These are phyloP conservation scores for Lucifuga dentata DNA, from an alignment of 2,113 vertebrate genomes.

Conservation along the genomic window DNA sequence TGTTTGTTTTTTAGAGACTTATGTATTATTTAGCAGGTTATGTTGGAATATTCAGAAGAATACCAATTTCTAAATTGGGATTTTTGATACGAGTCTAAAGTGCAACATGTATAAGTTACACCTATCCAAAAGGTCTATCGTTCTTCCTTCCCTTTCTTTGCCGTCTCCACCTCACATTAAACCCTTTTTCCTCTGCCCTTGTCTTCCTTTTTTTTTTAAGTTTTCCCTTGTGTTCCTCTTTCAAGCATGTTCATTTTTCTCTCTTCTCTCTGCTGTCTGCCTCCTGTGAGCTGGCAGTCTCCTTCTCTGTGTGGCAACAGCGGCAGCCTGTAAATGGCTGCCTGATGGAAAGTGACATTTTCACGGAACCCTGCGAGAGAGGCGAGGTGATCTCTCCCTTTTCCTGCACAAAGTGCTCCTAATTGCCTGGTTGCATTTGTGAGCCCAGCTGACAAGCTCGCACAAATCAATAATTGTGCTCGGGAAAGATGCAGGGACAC, in stretches of 20 bases:
- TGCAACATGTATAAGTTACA: too few relatives aligned
- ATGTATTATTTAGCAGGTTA: too few relatives aligned
- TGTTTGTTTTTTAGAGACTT: too few relatives aligned
- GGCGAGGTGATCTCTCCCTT: conserved; percentile 75
- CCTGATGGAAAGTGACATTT: conserved; percentile 85
- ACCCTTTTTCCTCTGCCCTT: too few relatives aligned
- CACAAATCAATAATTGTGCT: conserved; percentile 81
- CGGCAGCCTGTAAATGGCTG: conserved; percentile 73
- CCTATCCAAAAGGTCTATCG: too few relatives aligned
- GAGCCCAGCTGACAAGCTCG: conserved; percentile 78
- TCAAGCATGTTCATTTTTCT: conserved; percentile 35
- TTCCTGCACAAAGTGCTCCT: conserved; percentile 76
- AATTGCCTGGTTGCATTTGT: conserved; percentile 81
- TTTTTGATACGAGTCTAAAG: too few relatives aligned
- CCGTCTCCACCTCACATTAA: too few relatives aligned
- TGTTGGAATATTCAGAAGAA: too few relatives aligned
- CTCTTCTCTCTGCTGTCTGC: conserved; percentile 25
- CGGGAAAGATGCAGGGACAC: conserved; percentile 60
- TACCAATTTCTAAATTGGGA: too few relatives aligned
- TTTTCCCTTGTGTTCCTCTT: conserved; percentile 9
- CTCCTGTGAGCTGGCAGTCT: conserved; percentile 39
- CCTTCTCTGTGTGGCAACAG: conserved; percentile 30
- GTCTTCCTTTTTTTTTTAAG: neutral
- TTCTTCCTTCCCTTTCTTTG: too few relatives aligned
- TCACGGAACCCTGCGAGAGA: conserved; percentile 69